phyloP scores from a whole-genome alignment of 2,888 invertebrate species.

The Diaphora mendica region DNA sequence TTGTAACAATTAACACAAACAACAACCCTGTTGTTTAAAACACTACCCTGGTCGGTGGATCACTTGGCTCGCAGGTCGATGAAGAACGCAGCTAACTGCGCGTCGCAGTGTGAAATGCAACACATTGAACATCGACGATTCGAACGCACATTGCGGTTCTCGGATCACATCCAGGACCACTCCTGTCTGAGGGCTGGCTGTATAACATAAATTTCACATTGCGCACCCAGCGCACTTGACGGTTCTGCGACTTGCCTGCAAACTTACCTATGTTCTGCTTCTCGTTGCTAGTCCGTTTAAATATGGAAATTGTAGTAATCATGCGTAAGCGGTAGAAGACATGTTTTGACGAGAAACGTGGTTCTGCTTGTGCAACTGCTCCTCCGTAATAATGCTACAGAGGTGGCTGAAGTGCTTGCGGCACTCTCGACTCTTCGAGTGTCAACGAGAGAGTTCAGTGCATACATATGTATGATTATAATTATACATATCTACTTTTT shows the following conservation, averaged over 20 bases:
- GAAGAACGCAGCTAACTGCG: conserved; percentile 86
- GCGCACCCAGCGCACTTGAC: conserved; percentile 40
- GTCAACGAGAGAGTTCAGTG: conserved; percentile 6
- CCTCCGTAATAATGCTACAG: not conserved
- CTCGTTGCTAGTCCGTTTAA: conserved; percentile 40
- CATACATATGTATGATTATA: not conserved
- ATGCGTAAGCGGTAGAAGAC: not conserved
- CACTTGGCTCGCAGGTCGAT: conserved; percentile 63
- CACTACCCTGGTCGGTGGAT: conserved; percentile 83
- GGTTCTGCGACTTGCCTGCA: conserved; percentile 34
- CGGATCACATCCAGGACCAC: conserved; percentile 69
- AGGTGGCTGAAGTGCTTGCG: conserved; percentile 5
- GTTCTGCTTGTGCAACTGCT: conserved; percentile 4
- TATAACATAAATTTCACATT: conserved; percentile 47
- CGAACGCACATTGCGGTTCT: conserved; percentile 87
- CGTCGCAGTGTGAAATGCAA: conserved; percentile 77
- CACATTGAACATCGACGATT: conserved; percentile 87
- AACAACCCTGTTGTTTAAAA: conserved; percentile 24
- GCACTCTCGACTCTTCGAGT: conserved; percentile 9
- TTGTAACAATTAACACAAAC: not conserved
- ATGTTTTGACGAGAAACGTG: conserved; percentile 7
- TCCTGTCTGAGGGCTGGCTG: conserved; percentile 81
- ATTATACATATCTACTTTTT: not conserved
- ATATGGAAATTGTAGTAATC: conserved; percentile 21
- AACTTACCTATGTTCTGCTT: not conserved